phyloP scores from a whole-genome alignment of 2,888 invertebrate genomes.

The Suillia variegata region DNA sequence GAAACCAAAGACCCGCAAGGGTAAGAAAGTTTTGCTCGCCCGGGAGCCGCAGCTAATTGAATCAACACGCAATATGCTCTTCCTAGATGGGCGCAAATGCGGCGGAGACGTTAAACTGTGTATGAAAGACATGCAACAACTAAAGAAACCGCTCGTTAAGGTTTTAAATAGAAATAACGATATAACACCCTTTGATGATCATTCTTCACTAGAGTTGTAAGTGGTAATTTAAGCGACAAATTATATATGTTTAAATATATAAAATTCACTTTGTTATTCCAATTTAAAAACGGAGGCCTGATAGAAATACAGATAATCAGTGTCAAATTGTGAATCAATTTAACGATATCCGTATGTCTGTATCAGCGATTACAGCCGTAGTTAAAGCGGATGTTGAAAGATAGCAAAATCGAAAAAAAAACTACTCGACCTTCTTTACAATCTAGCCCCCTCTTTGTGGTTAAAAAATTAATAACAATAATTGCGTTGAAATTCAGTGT shows the following conservation, averaged over 20 bases:
- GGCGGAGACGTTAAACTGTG: conserved; percentile 72
- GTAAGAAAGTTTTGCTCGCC: conserved; percentile 80
- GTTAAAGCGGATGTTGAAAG: too few species aligned
- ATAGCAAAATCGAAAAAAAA: too few species aligned
- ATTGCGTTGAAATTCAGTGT: too few species aligned
- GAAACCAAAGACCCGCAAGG: conserved; percentile 87
- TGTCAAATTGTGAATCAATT: too few species aligned
- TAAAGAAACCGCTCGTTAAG: conserved; percentile 85
- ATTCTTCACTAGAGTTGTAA: conserved; percentile 77
- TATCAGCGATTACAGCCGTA: too few species aligned
- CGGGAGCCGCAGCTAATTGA: conserved; percentile 89
- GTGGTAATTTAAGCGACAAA: conserved; percentile 33
- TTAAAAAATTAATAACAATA: too few species aligned
- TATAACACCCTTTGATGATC: conserved; percentile 91
- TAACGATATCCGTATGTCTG: too few species aligned
- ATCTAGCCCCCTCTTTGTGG: too few species aligned
- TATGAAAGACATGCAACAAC: conserved; percentile 83
- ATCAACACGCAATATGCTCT: conserved; percentile 81
- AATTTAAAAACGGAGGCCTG: too few species aligned
- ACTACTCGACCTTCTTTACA: too few species aligned
- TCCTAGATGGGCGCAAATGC: conserved; percentile 83
- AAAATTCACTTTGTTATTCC: not conserved
- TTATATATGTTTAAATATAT: conserved; percentile 48
- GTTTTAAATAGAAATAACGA: conserved; percentile 83
- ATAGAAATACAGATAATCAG: too few species aligned